phyloP scores from a whole-genome alignment of 1,140 invertebrate genomes.

The Drosophila sulfurigaster region DNA sequence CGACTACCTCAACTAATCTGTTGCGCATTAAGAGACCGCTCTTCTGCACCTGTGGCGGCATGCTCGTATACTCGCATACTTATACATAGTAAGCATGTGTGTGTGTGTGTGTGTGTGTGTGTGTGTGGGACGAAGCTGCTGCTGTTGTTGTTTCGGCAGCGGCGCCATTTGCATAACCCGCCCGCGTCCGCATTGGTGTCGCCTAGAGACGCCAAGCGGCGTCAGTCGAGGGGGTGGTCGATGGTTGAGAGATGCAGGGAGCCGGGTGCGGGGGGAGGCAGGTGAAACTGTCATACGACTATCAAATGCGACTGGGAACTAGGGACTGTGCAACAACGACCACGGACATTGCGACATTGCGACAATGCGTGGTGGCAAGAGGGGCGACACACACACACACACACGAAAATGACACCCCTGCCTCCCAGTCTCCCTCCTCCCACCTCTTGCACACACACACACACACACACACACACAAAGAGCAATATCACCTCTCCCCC shows the following conservation, averaged over 20 bases:
- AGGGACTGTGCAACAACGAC: constrained; percentile 5
- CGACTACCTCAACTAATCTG: background rate
- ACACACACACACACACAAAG: too few species aligned
- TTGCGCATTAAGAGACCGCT: background rate
- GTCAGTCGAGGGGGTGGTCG: background rate
- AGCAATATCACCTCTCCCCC: background rate
- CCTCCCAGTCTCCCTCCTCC: too few species aligned
- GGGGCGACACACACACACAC: background rate
- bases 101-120: background rate
- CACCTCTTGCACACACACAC: too few species aligned
- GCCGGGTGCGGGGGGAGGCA: background rate
- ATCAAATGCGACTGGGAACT: constrained; percentile 27
- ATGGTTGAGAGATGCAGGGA: background rate
- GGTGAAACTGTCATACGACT: constrained; percentile 19
- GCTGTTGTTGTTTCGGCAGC: constrained; percentile 2
- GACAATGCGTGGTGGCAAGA: background rate
- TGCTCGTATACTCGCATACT: too few species aligned
- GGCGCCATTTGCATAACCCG: constrained; percentile 39
- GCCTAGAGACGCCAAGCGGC: too few species aligned
- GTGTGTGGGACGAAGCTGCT: background rate
- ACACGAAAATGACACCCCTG: constrained; percentile 18
- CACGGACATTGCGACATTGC: background rate
- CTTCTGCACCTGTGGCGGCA: constrained; percentile 1
- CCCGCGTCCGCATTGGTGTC: background rate
- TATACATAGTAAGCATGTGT: background rate